A percentile compares a stretch with the other conserved stretches of the same genome.
Evolutionary conservation across 2,888 invertebrate genomes (phyloP).

Genomic region (Stramonita haemastoma): DNA sequence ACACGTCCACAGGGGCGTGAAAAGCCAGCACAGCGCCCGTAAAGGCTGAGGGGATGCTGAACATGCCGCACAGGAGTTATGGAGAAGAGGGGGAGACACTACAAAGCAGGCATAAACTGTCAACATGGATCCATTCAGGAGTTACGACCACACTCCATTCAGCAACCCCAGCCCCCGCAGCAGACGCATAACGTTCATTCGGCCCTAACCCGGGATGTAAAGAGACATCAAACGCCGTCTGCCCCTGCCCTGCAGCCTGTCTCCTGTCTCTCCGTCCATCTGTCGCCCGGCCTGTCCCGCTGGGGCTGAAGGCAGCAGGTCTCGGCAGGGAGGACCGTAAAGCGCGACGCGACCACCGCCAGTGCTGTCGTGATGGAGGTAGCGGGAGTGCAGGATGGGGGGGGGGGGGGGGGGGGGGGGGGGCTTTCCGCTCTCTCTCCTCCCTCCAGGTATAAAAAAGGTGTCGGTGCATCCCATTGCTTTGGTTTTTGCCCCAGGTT

Average conservation of each 20-base stretch:
- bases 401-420: neutral
- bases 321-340: neutral
- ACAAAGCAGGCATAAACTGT: neutral
- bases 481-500: neutral
- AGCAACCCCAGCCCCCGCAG: neutral
- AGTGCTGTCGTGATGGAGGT: neutral
- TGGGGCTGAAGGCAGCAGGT: neutral
- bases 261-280: conserved; percentile 8
- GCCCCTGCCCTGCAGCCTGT: neutral
- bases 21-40: neutral
- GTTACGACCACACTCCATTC: conserved; percentile 27
- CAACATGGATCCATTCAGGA: conserved; percentile 16
- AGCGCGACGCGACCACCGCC: neutral
- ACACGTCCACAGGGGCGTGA: neutral
- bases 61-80: neutral
- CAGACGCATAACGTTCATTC: conserved; percentile 20
- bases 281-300: neutral
- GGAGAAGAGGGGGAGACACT: neutral
- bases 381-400: neutral
- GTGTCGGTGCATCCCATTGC: conserved; percentile 11
- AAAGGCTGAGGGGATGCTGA: neutral
- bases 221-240: conserved; percentile 27
- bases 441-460: neutral
- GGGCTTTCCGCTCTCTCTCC: neutral
- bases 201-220: neutral